Conservation (phyloP, 2,113 vertebrate species). For the Pteropus alecto region DNA sequence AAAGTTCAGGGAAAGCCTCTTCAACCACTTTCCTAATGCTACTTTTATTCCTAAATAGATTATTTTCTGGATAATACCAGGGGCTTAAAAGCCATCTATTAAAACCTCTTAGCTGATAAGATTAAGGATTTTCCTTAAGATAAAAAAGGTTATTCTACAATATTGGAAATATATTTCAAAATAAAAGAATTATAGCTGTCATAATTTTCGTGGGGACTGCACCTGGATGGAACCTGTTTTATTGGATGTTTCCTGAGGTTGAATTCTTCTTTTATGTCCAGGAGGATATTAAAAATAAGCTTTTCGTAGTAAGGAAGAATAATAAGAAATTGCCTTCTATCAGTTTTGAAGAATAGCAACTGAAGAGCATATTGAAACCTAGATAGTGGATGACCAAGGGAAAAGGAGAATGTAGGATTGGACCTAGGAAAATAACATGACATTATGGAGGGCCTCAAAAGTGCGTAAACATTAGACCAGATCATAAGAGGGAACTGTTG, state of each 20-base stretch:
- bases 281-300: background rate
- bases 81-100: conserved; percentile 48
- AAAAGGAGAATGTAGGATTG: background rate
- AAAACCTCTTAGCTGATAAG: conserved; percentile 55
- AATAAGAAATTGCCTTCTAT: background rate
- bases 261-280: background rate
- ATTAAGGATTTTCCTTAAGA: conserved; percentile 49
- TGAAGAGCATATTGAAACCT: background rate
- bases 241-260: background rate
- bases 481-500: background rate
- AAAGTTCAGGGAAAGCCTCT: conserved; percentile 31
- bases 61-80: conserved; percentile 48
- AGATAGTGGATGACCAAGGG: background rate
- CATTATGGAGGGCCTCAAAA: background rate
- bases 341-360: background rate
- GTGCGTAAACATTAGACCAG: background rate
- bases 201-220: background rate
- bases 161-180: conserved; percentile 31
- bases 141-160: conserved; percentile 41
- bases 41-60: conserved; percentile 73
- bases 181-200: background rate
- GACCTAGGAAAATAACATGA: background rate
- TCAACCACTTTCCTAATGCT: conserved; percentile 55
- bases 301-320: background rate
- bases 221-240: background rate